These are phyloP conservation scores for Mus caroli DNA, from an alignment of 2,797 vertebrate species.

Conservation along the genomic window DNA sequence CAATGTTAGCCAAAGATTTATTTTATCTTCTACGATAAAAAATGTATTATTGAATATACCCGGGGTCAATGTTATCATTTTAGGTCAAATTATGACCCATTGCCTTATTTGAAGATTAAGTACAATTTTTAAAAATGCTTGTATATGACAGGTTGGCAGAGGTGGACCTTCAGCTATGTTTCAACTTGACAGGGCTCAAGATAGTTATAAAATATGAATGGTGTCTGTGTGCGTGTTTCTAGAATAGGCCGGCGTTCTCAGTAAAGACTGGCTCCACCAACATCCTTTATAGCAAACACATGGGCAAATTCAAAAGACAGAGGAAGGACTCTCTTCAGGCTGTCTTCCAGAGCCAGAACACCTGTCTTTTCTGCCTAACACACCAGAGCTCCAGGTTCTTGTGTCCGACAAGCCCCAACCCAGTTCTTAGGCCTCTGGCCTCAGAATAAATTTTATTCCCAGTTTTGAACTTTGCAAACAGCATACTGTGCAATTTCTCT, in stretches of 20 bases:
- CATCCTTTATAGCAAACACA: too few species aligned
- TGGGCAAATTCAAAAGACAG: background rate
- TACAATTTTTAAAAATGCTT: background rate
- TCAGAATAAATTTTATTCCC: background rate
- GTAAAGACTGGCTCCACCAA: background rate
- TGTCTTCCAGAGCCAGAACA: background rate
- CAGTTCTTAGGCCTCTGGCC: background rate
- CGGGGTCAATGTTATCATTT: background rate
- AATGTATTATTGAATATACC: background rate
- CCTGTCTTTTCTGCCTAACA: background rate
- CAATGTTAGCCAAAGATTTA: background rate
- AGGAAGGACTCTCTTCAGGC: background rate
- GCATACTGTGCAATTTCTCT: background rate
- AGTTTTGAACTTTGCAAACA: background rate
- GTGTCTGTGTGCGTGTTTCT: background rate
- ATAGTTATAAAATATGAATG: background rate
- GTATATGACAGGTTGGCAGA: background rate
- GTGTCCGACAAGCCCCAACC: background rate
- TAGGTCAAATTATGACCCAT: background rate
- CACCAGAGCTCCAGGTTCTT: background rate
- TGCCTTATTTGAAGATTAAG: conserved; percentile 8
- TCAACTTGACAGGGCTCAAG: background rate
- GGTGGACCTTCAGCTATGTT: background rate
- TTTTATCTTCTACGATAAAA: background rate
- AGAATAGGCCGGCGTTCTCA: background rate